A percentile compares a stretch with the other conserved stretches of the same genome.
phyloP scores from a whole-genome alignment of 2,888 invertebrate species.

The Aporophyla lueneburgensis region DNA sequence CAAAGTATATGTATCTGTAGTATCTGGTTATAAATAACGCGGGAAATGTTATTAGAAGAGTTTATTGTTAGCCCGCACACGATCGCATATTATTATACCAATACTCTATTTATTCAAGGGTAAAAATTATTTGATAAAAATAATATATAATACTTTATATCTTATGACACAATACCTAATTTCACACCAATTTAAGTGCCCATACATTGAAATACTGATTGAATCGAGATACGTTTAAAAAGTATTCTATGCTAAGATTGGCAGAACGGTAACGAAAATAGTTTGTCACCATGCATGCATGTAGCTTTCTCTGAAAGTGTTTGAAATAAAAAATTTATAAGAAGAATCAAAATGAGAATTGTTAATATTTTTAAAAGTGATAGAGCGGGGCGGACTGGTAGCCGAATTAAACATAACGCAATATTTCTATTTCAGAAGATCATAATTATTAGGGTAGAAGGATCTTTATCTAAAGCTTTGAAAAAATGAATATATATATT shows the following conservation, averaged over 20 bases:
- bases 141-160: background rate
- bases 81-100: slow-evolving; percentile 13
- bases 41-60: slow-evolving; percentile 5
- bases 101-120: background rate
- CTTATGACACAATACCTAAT: slow-evolving; percentile 8
- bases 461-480: no score
- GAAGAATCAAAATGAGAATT: no score
- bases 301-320: background rate
- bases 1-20: background rate
- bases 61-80: slow-evolving; percentile 24
- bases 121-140: slow-evolving; percentile 2
- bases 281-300: background rate
- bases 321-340: background rate
- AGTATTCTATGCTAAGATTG: slow-evolving; percentile 20
- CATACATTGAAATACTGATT: slow-evolving; percentile 1
- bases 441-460: background rate
- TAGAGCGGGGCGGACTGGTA: background rate
- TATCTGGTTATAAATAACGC: slow-evolving; percentile 18
- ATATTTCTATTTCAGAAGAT: background rate
- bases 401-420: background rate
- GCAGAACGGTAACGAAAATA: slow-evolving; percentile 12
- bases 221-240: background rate
- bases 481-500: background rate
- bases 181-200: slow-evolving; percentile 23
- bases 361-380: no score